Conservation (phyloP, 2,797 vertebrate species). For the Urocyon cinereoargenteus region DNA sequence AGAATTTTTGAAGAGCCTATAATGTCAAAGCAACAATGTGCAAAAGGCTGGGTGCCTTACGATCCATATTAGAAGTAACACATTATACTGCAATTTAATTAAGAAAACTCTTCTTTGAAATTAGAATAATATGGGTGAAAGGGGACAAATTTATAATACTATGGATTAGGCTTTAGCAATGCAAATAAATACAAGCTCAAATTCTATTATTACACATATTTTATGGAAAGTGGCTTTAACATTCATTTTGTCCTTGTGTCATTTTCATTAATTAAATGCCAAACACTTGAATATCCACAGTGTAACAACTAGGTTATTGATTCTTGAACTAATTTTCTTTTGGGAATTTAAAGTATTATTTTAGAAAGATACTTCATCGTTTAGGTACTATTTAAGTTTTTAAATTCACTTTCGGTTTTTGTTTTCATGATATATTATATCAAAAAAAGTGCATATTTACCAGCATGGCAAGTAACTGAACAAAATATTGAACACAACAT, state of each 20-base stretch:
- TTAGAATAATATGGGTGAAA: neutral
- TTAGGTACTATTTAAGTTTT: constrained; percentile 10
- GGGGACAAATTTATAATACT: neutral
- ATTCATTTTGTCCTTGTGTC: neutral
- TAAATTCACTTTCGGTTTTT: neutral
- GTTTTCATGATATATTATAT: neutral
- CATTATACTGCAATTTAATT: neutral
- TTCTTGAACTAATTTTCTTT: constrained; percentile 37
- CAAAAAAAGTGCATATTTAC: neutral
- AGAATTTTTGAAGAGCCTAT: neutral
- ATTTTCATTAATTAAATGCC: constrained; percentile 48
- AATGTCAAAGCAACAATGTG: neutral
- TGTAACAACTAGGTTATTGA: neutral
- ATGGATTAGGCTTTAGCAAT: neutral
- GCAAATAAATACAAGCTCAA: constrained; percentile 36
- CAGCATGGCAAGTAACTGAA: neutral
- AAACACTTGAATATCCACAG: neutral
- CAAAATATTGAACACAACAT: constrained; percentile 8
- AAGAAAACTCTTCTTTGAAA: neutral
- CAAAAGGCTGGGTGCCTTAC: neutral
- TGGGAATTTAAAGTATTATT: constrained; percentile 21
- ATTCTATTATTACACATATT: constrained; percentile 15
- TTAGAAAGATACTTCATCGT: constrained; percentile 34
- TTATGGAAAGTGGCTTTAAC: constrained; percentile 31
- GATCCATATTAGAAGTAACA: neutral